Conservation (phyloP, 2,888 invertebrate genomes). For the Mythimna impura region DNA sequence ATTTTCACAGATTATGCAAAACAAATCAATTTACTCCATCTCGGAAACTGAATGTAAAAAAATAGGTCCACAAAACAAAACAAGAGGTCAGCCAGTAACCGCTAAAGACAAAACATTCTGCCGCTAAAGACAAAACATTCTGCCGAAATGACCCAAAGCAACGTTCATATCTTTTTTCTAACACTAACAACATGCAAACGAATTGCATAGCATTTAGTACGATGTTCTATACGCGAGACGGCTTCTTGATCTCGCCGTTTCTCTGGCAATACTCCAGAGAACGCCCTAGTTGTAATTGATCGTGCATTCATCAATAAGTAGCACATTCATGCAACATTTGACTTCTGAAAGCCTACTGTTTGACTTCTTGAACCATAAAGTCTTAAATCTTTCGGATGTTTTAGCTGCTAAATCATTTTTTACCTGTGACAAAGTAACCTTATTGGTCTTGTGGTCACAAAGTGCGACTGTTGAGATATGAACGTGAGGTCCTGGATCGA, state of each 20-base stretch:
- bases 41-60: slow-evolving; percentile 20
- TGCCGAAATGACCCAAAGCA: slow-evolving; percentile 4
- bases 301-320: slow-evolving; percentile 37
- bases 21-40: neutral
- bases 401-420: neutral
- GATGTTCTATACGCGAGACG: slow-evolving; percentile 15
- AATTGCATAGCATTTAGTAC: slow-evolving; percentile 14
- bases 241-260: slow-evolving; percentile 43
- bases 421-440: neutral
- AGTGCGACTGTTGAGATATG: too few species aligned
- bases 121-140: neutral
- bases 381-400: neutral
- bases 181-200: slow-evolving; percentile 4
- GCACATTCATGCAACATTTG: slow-evolving; percentile 43
- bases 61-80: slow-evolving; percentile 11
- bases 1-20: neutral
- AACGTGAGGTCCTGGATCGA: too few species aligned
- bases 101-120: neutral
- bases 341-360: neutral
- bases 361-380: neutral
- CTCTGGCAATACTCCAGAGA: slow-evolving; percentile 41
- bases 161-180: neutral
- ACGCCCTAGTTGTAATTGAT: slow-evolving; percentile 39
- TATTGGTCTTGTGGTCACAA: too few species aligned
- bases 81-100: slow-evolving; percentile 3